These are phyloP conservation scores for Lithodes maja DNA, from an alignment of 2,888 invertebrate genomes.

Conservation along the genomic window DNA sequence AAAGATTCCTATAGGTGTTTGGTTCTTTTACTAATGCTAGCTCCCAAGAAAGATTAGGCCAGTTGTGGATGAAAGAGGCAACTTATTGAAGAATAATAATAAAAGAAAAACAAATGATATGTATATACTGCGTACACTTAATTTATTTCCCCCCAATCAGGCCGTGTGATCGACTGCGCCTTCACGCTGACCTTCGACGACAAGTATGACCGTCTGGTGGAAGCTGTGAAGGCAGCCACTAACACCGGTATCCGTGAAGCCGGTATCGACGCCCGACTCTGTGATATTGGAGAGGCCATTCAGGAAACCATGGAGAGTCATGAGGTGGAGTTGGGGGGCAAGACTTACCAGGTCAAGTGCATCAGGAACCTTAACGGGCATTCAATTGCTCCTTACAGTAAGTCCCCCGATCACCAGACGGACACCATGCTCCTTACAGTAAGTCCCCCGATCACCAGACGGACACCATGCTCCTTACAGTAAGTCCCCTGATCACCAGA, in stretches of 20 bases:
- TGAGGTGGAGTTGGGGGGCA: conserved; percentile 97
- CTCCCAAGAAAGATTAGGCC: too few relatives aligned
- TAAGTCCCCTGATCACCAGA: too few relatives aligned
- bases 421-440: not conserved
- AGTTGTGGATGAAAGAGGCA: too few relatives aligned
- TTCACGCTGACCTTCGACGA: conserved; percentile 98
- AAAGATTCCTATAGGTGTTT: too few relatives aligned
- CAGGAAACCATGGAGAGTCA: conserved; percentile 99
- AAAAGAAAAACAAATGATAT: too few relatives aligned
- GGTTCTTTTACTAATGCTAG: too few relatives aligned
- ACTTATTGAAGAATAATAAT: too few relatives aligned
- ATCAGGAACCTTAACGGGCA: conserved; percentile 99
- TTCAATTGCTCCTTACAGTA: conserved; percentile 98
- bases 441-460: too few relatives aligned
- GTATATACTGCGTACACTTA: too few relatives aligned
- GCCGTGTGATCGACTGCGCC: conserved; percentile 97
- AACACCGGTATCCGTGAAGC: conserved; percentile 93
- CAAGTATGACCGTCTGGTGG: conserved; percentile 93
- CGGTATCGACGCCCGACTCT: conserved; percentile 95
- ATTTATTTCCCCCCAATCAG: conserved; percentile 72
- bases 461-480: too few relatives aligned
- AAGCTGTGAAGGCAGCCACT: conserved; percentile 98
- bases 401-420: conserved; percentile 74
- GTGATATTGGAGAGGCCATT: conserved; percentile 96
- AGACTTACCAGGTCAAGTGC: conserved; percentile 95